Evolutionary conservation across 2,113 vertebrate genomes (phyloP), one percentile per base, ranked within the genome.

Genomic region (Mirounga angustirostris): DNA sequence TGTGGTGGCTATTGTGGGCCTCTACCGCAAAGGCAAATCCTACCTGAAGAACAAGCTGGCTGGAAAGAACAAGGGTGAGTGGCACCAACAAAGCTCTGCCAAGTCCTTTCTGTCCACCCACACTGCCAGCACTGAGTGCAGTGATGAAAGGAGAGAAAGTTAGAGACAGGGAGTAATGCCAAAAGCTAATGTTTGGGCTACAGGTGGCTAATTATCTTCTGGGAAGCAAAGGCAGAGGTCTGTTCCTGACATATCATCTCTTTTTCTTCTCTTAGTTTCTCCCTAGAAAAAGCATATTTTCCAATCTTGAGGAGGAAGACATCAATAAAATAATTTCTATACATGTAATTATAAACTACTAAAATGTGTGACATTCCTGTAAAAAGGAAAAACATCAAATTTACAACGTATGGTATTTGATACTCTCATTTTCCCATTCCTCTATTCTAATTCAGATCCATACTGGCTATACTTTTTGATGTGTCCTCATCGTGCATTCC

Each of bases 21-120:
- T 80, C n/a, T 98, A 96, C 46, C 40, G 94, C 63, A 98, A 98
- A 2, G 98, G 98, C 50, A 98, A 98, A 50, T 98, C 98, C 40
- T 98, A 95, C 92, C 90, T 98, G 43, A 97, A 98, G 98, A 98
- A 98, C 83, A 97, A 78, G 52, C 65, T 98, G 73, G 81, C 97
- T 3, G 88, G 97, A 65, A 54, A 91, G 46, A 58, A 56, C 0
- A 65, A 79, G 0, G 98, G 98, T 98, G 61, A 98, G 96, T 89
- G 21, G 1, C 36, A 4, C 2, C 2, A 58, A 1, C 54, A 58
- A 28, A 81, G 24, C 67, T 65, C 21, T 9, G 61, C 10, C 0
- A 1, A 15, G 3, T 28, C 28, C n/a, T n/a, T 24, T 52, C 22
- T 71, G 7, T 50, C 2, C 16, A 24, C 2, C 22, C 24, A 50